These are phyloP conservation scores for Electrona antarctica DNA, from an alignment of 2,113 vertebrate species.

Conservation along the genomic window DNA sequence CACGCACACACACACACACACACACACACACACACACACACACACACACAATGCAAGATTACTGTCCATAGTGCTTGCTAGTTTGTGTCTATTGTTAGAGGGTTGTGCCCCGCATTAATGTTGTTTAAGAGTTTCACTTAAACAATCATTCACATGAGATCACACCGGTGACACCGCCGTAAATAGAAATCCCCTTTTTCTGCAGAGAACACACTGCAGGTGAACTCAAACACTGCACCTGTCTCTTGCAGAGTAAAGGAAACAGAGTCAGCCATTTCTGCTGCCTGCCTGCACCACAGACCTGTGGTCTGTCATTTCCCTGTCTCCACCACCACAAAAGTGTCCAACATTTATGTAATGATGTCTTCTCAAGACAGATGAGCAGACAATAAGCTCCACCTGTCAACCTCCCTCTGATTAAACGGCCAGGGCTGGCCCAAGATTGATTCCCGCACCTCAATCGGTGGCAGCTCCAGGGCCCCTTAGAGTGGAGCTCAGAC, in stretches of 20 bases:
- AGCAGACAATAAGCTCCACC: conserved; percentile 60
- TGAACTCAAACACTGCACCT: neutral
- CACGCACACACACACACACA: too few relatives aligned
- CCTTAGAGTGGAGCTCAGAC: conserved; percentile 70
- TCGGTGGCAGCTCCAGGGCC: conserved; percentile 64
- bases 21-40: too few relatives aligned
- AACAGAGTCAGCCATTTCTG: conserved; percentile 6
- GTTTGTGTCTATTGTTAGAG: neutral
- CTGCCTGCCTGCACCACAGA: conserved; percentile 16
- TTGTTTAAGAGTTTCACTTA: neutral
- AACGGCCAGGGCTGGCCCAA: conserved; percentile 57
- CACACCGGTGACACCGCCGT: neutral
- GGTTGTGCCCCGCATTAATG: too few relatives aligned
- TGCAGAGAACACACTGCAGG: neutral
- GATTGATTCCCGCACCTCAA: conserved; percentile 60
- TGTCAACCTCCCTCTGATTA: conserved; percentile 61
- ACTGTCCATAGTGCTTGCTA: too few relatives aligned
- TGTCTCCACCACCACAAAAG: conserved; percentile 19
- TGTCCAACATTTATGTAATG: conserved; percentile 31
- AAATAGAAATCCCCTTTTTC: neutral
- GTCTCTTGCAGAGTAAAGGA: conserved; percentile 5
- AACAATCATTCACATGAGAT: neutral
- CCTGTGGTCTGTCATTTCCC: conserved; percentile 5
- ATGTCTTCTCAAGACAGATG: conserved; percentile 50
- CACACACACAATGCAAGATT: too few relatives aligned